A percentile compares a stretch with the other conserved stretches of the same genome.
These are phyloP conservation scores for Cerceris rybyensis DNA, from an alignment of 2,888 invertebrate genomes.

Conservation along the genomic window DNA sequence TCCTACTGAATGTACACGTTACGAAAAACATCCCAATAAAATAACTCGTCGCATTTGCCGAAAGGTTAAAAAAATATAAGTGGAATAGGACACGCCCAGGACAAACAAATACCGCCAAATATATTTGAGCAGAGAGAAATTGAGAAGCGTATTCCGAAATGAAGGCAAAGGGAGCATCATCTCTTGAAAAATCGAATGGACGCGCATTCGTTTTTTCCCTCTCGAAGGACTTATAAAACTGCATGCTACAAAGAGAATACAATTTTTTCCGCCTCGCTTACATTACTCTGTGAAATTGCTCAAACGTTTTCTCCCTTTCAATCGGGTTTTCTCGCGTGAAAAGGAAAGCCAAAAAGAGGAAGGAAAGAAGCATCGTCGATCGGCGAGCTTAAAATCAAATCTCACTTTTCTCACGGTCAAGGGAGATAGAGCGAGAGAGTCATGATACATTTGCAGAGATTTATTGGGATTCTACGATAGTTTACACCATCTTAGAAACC, in stretches of 20 bases:
- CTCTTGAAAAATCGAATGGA: conserved; percentile 41
- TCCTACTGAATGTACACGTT: no score
- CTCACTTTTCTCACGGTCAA: conserved; percentile 53
- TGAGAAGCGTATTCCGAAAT: conserved; percentile 15
- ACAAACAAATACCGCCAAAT: conserved; percentile 34
- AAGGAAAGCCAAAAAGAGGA: conserved; percentile 2
- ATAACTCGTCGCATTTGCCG: not conserved
- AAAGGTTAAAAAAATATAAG: conserved; percentile 15
- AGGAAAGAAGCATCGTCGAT: not conserved
- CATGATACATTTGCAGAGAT: conserved; percentile 21
- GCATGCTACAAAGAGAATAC: conserved; percentile 8
- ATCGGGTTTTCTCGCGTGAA: not conserved
- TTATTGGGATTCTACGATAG: conserved; percentile 56
- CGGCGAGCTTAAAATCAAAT: conserved; percentile 61
- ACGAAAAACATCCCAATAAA: not conserved
- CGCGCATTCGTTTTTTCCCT: conserved; percentile 11
- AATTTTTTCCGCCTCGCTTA: conserved; percentile 20
- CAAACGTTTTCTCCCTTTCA: conserved; percentile 13
- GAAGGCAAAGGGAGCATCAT: conserved; percentile 24
- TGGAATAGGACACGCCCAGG: conserved; percentile 12
- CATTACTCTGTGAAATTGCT: conserved; percentile 43
- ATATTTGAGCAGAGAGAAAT: conserved; percentile 23
- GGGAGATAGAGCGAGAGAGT: conserved; percentile 34
- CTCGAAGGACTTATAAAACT: not conserved
- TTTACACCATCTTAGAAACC: conserved; percentile 52